These are phyloP conservation scores for Xiphorhynchus erythropygius DNA, from an alignment of 2,797 vertebrate genomes.

Conservation along the genomic window DNA sequence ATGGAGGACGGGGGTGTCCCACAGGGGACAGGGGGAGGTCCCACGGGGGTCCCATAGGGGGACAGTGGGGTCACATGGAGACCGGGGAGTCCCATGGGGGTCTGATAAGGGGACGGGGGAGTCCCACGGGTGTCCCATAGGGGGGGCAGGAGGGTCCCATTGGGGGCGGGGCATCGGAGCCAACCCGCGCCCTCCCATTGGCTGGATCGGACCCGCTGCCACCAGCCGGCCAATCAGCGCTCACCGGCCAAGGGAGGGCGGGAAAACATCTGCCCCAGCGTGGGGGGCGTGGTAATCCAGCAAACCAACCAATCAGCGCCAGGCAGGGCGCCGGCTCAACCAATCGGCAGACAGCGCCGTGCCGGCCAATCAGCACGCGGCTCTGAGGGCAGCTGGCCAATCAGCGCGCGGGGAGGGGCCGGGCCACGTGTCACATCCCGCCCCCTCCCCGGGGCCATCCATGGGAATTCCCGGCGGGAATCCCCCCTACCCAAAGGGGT, in stretches of 20 bases:
- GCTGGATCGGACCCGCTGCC: not conserved
- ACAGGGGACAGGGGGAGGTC: no score
- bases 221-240: not conserved
- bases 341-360: not conserved
- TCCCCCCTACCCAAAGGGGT: no score
- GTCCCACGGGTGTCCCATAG: no score
- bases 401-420: not conserved
- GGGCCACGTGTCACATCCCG: not conserved
- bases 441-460: not conserved
- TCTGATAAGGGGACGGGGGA: no score
- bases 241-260: accelerated
- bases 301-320: not conserved
- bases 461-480: not conserved
- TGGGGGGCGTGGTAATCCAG: accelerated
- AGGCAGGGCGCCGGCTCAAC: accelerated
- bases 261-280: accelerated
- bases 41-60: no score
- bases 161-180: no score
- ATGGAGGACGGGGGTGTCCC: no score
- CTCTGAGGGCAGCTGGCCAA: not conserved
- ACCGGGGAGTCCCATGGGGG: no score
- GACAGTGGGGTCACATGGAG: no score
- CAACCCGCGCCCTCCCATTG: not conserved
- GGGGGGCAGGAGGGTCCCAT: no score
- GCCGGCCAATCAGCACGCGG: not conserved